A percentile compares a stretch with the other conserved stretches of the same genome.
Evolutionary conservation across 2,888 invertebrate species (phyloP).

Genomic region (Cyclophora punctaria): DNA sequence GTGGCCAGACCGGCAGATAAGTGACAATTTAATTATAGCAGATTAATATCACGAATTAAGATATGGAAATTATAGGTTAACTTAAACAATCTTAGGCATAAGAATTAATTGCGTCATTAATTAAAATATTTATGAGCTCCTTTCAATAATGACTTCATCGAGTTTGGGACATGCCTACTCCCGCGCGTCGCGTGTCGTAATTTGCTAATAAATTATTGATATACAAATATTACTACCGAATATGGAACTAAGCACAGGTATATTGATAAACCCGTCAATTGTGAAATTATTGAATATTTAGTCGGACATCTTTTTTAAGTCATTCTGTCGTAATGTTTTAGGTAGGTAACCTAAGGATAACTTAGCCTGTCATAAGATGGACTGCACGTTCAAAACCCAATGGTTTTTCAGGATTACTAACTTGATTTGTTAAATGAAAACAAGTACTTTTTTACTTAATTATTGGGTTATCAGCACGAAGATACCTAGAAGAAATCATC

Average conservation of each 20-base stretch:
- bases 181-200: conserved; percentile 5
- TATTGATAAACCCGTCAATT: conserved; percentile 2
- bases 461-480: no score
- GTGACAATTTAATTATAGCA: no score
- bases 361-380: conserved; percentile 6
- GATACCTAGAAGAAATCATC: no score
- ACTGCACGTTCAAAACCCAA: background rate
- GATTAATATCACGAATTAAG: no score
- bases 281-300: conserved; percentile 5
- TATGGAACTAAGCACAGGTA: conserved; percentile 1
- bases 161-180: conserved; percentile 7
- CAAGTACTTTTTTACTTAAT: no score
- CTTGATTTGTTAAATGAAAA: no score
- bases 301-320: conserved; percentile 1
- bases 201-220: conserved; percentile 3
- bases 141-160: conserved; percentile 8
- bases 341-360: conserved; percentile 3
- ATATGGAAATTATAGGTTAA: no score
- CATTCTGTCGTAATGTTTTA: conserved; percentile 3
- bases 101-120: no score
- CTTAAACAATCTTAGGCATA: no score
- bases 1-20: conserved; percentile 1
- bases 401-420: no score
- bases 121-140: conserved; percentile 1
- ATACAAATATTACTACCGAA: background rate